Conservation (phyloP, 2,888 invertebrate species). For the Habroteleia sp. region DNA sequence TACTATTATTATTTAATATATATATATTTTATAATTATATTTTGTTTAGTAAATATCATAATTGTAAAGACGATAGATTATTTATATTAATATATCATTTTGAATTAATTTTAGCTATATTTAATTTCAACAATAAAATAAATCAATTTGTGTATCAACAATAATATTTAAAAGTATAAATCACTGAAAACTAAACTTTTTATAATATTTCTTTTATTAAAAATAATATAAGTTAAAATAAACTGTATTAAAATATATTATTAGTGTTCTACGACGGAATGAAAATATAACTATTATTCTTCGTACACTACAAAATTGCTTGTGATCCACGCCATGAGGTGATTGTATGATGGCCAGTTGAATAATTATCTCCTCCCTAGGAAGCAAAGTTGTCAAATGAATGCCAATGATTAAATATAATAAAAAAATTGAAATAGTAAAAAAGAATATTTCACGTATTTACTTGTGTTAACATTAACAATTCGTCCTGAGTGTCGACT, state of each 20-base stretch:
- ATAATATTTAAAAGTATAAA: too few relatives aligned
- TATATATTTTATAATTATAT: too few relatives aligned
- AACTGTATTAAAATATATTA: slow-evolving; percentile 74
- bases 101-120: too few relatives aligned
- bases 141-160: too few relatives aligned
- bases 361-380: slow-evolving; percentile 82
- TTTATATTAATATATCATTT: too few relatives aligned
- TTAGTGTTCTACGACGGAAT: slow-evolving; percentile 62
- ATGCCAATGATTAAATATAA: slow-evolving; percentile 12
- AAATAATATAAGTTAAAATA: slow-evolving; percentile 78
- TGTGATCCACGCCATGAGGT: slow-evolving; percentile 84
- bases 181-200: too few relatives aligned
- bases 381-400: too few relatives aligned
- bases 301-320: slow-evolving; percentile 78
- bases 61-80: too few relatives aligned
- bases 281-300: slow-evolving; percentile 73
- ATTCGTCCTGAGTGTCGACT: slow-evolving; percentile 98
- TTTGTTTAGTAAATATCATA: too few relatives aligned
- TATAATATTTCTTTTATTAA: slow-evolving; percentile 69
- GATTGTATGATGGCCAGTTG: slow-evolving; percentile 82
- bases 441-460: too few relatives aligned
- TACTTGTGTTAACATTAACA: slow-evolving; percentile 84
- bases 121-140: too few relatives aligned
- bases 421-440: background rate
- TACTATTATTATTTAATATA: too few relatives aligned